Conservation (phyloP, 2,888 invertebrate species). For the Antheraea assamensis region DNA sequence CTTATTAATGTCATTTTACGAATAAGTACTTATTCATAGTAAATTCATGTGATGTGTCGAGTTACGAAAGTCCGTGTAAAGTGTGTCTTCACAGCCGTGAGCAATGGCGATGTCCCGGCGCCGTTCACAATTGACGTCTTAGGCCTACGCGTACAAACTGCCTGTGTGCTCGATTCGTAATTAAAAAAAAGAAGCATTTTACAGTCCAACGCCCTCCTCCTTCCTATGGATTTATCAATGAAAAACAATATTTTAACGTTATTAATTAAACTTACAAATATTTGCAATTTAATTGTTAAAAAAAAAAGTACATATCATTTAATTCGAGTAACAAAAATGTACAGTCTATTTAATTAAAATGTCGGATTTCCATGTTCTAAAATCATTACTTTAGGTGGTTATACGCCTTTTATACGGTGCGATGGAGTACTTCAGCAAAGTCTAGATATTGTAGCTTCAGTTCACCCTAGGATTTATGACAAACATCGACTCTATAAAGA, state of each 20-base stretch:
- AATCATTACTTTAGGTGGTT: background rate
- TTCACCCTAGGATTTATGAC: no score
- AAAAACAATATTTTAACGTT: background rate
- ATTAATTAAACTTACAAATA: no score
- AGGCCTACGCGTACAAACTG: conserved; percentile 70
- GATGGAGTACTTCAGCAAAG: no score
- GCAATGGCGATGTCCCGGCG: conserved; percentile 75
- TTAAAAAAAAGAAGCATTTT: conserved; percentile 14
- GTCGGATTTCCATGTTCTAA: background rate
- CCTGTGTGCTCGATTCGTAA: conserved; percentile 35
- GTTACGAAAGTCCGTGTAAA: conserved; percentile 60
- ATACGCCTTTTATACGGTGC: no score
- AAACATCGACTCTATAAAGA: no score
- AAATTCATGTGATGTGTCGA: conserved; percentile 24
- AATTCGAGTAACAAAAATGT: background rate
- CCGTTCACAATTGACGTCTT: conserved; percentile 79
- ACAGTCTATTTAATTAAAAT: no score
- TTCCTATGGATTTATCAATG: background rate
- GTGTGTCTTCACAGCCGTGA: conserved; percentile 72
- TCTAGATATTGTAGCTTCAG: no score
- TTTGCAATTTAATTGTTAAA: background rate
- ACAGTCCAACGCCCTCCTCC: background rate
- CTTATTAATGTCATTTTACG: no score
- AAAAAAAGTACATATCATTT: background rate
- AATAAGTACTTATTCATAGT: no score